Conservation (phyloP, 1,140 invertebrate genomes). For the Drosophila obscura region DNA sequence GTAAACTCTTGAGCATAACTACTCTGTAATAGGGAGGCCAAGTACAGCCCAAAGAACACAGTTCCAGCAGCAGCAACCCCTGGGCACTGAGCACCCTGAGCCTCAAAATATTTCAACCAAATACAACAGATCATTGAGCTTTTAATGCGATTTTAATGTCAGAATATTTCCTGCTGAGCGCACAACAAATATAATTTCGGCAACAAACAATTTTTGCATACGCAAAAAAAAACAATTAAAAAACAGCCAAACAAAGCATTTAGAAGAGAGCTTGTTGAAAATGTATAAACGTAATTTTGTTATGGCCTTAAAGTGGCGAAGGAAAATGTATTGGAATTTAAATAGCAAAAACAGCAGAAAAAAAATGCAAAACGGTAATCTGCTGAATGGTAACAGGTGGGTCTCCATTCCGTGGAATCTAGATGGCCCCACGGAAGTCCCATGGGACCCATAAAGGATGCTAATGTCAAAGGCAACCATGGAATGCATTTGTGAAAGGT, state of each 20-base stretch:
- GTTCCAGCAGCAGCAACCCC: constrained; percentile 3
- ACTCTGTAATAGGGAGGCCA: constrained; percentile 19
- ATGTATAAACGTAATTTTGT: constrained; percentile 56
- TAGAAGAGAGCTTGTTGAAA: constrained; percentile 45
- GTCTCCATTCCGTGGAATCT: too few relatives aligned
- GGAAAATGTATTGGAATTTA: constrained; percentile 32
- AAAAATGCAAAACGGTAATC: not conserved
- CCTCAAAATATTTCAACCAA: constrained; percentile 22
- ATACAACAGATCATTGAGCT: constrained; percentile 78
- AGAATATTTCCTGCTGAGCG: constrained; percentile 61
- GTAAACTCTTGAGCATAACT: constrained; percentile 1
- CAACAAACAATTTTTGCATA: constrained; percentile 52
- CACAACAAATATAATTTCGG: constrained; percentile 46
- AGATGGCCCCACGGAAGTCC: too few relatives aligned
- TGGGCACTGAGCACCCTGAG: not conserved
- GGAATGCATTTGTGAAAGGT: too few relatives aligned
- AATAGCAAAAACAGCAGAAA: constrained; percentile 4
- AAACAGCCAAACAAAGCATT: constrained; percentile 52
- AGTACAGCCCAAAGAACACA: not conserved
- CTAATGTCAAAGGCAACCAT: too few relatives aligned
- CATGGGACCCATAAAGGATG: too few relatives aligned
- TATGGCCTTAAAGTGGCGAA: constrained; percentile 42
- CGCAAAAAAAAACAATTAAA: constrained; percentile 60
- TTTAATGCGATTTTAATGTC: constrained; percentile 78
- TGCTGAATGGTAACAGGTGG: too few relatives aligned